Evolutionary conservation across 2,888 invertebrate genomes (phyloP), one percentile per base, ranked within the genome.

Genomic region (Pristionchus arcanus): DNA sequence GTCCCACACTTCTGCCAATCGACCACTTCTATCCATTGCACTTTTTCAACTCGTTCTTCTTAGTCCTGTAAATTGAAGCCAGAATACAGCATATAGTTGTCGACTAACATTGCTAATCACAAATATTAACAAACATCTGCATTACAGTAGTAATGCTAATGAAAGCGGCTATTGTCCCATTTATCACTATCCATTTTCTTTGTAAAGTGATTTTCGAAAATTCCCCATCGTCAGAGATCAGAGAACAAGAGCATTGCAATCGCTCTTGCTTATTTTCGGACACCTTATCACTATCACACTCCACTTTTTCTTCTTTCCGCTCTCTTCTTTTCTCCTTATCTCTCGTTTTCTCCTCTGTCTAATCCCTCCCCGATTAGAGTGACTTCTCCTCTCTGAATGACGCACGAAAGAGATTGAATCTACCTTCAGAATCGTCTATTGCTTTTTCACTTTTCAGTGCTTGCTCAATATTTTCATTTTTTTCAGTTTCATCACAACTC

Each of bases 261-360:
- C 11, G 28, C 34, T 25, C 11, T 37, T 21, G 81, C 16, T 49
- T 81, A 81, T 81, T 81, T 53, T 28, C 15, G 81, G 81, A 81
- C 49, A 21, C 53, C 81, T 81, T 81, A 81, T 81, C 81, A 81
- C 81, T 81, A 81, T 81, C 81, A 81, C 81, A 53, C 81, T 28
- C 77, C 5, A 25, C 37, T 49, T 53, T 28, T 49, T 28, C 16
- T 21, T 9, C 34, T 71, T 34, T 71, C 71, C 34, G 15, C 71
- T 71, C 77, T 81, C 81, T 25, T 74, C 37, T 37, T 63, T 13
- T 25, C 42, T 25, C 77, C 21, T 42, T 49, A 25, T n/a, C 49
- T 81, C 81, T 49, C 49, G 21, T n/a, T 81, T 49, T 53, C 49
- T 81, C 15, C 81, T n/a, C 28, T 49, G n/a, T 34, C 37, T 37